Evolutionary conservation across 2,888 invertebrate genomes (phyloP).

Genomic region (Amiota communis): DNA sequence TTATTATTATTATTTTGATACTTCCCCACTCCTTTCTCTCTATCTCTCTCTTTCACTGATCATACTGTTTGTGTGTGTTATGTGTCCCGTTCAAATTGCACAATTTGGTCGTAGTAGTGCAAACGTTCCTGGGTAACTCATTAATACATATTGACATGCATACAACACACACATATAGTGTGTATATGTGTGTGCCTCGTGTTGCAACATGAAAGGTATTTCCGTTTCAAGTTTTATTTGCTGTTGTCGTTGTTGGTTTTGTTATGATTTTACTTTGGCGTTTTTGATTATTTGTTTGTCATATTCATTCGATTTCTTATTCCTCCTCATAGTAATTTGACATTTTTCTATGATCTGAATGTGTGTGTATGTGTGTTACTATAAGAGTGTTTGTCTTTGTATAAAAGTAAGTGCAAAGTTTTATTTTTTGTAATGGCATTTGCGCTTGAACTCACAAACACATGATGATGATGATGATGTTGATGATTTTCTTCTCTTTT

Average conservation of each 20-base stretch:
- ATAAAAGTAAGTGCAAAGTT: neutral
- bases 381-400: neutral
- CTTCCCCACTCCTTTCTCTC: neutral
- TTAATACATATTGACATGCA: neutral
- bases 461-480: slow-evolving; percentile 22
- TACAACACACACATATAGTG: no score
- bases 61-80: neutral
- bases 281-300: slow-evolving; percentile 14
- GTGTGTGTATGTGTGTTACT: no score
- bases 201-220: slow-evolving; percentile 57
- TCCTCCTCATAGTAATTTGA: neutral
- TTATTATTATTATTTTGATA: slow-evolving; percentile 12
- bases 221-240: slow-evolving; percentile 48
- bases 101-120: slow-evolving; percentile 18
- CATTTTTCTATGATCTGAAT: neutral
- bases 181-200: slow-evolving; percentile 1
- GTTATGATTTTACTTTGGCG: slow-evolving; percentile 25
- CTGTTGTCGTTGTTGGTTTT: slow-evolving; percentile 32
- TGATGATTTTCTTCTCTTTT: neutral
- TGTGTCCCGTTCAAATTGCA: slow-evolving; percentile 55
- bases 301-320: neutral
- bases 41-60: neutral
- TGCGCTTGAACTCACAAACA: slow-evolving; percentile 30
- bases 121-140: slow-evolving; percentile 47
- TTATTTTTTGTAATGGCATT: slow-evolving; percentile 19